These are phyloP conservation scores for Actinia tenebrosa DNA, from an alignment of 64 coral and sea anemone genomes.

Conservation along the genomic window DNA sequence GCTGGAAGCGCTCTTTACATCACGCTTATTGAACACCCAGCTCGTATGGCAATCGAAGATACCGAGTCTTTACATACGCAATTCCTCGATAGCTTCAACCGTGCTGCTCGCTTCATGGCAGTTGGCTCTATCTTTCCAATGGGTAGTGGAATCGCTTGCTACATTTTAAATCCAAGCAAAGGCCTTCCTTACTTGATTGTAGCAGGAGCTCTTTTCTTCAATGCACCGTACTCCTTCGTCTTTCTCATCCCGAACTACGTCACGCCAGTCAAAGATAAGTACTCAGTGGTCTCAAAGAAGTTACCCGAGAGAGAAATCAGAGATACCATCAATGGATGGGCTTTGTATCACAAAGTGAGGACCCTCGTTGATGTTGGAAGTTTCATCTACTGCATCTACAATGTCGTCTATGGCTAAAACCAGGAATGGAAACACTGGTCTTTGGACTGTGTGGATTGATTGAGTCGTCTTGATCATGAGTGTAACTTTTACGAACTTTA, in stretches of 20 bases:
- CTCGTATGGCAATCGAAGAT: constrained; percentile 46
- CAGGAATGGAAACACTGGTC: background rate
- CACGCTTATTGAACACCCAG: constrained; percentile 45
- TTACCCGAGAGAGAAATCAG: constrained; percentile 21
- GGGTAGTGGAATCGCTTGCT: constrained; percentile 27
- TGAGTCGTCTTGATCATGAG: background rate
- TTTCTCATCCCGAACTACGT: constrained; percentile 37
- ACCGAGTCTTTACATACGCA: constrained; percentile 31
- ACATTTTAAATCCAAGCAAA: constrained; percentile 31
- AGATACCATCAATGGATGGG: constrained; percentile 45
- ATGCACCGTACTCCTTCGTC: constrained; percentile 33
- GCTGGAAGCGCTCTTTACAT: constrained; percentile 52
- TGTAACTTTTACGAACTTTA: background rate
- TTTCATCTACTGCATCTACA: constrained; percentile 37
- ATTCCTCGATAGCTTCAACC: constrained; percentile 32
- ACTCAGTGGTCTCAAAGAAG: constrained; percentile 33
- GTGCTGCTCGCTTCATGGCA: constrained; percentile 37
- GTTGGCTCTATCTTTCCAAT: constrained; percentile 42
- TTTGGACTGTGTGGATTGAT: background rate
- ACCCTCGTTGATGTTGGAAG: constrained; percentile 41
- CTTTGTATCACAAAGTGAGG: constrained; percentile 32
- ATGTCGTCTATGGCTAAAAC: constrained; percentile 36
- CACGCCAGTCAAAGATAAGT: constrained; percentile 28
- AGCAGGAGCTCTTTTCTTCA: constrained; percentile 32
- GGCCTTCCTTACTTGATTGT: constrained; percentile 40